Conservation (phyloP, 2,113 vertebrate species). For the Excalfactoria chinensis region DNA sequence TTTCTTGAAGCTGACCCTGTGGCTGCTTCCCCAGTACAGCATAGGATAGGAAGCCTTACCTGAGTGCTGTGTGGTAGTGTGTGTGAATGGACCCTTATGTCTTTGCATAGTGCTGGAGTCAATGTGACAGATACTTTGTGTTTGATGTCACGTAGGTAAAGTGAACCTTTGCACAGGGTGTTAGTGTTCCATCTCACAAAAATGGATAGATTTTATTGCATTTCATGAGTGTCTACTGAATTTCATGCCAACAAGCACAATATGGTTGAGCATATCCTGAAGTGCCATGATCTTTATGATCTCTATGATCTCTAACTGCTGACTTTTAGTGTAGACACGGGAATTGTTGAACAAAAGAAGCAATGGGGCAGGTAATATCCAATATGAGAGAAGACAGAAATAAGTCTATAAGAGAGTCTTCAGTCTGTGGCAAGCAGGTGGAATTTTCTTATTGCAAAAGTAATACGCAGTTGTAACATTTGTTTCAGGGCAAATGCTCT, state of each 20-base stretch:
- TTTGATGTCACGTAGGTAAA: not conserved
- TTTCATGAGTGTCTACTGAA: not conserved
- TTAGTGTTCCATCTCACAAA: not conserved
- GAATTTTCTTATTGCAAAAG: not conserved
- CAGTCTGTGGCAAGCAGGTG: not conserved
- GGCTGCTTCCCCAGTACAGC: not conserved
- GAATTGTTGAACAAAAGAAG: not conserved
- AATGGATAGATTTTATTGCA: not conserved
- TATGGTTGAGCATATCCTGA: not conserved
- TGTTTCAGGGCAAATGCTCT: not conserved
- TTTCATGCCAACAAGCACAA: not conserved
- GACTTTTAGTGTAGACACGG: not conserved
- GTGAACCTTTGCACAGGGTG: not conserved
- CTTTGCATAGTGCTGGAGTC: not conserved
- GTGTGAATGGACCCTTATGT: not conserved
- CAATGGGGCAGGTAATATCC: not conserved
- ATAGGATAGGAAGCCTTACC: not conserved
- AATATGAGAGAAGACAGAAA: not conserved
- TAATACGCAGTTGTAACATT: not conserved
- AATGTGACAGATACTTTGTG: fast-evolving
- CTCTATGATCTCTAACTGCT: not conserved
- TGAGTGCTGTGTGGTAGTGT: not conserved
- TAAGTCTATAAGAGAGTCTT: not conserved
- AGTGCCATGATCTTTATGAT: not conserved
- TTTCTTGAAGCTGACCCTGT: not conserved